Percentiles rank a stretch among this genome's conserved stretches.
Conservation (phyloP, 2,113 vertebrate genomes). For the Erinaceus europaeus region DNA sequence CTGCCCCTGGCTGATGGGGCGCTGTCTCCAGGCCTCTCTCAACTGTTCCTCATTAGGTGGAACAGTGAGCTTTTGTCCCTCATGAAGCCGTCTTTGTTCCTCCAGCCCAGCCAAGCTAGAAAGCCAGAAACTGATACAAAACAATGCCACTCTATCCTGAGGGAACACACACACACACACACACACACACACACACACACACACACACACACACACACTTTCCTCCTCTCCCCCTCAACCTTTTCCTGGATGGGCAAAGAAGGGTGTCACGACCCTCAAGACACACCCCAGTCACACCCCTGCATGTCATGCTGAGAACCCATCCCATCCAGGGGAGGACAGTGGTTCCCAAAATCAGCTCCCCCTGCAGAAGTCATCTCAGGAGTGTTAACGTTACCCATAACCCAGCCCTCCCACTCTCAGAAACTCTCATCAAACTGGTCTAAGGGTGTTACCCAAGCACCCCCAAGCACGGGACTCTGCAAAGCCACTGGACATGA, state of each 20-base stretch:
- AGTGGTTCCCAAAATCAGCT: neutral
- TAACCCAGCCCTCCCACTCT: neutral
- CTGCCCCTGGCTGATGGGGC: conserved; percentile 72
- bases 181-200: too few relatives aligned
- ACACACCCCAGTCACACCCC: neutral
- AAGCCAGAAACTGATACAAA: conserved; percentile 85
- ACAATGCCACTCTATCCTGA: conserved; percentile 84
- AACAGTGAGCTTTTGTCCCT: conserved; percentile 86
- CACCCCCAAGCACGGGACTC: neutral
- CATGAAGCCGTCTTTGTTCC: conserved; percentile 88
- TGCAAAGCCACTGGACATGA: neutral
- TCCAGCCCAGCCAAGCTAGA: conserved; percentile 68
- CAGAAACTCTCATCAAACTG: neutral
- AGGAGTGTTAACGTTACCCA: neutral
- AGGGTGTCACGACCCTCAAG: neutral
- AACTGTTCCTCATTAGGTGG: conserved; percentile 89
- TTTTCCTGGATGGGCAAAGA: neutral
- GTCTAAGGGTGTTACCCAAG: neutral
- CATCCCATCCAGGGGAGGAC: neutral
- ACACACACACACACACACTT: too few relatives aligned
- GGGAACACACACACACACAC: too few relatives aligned
- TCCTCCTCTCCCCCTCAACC: conserved; percentile 5
- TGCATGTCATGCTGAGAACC: neutral
- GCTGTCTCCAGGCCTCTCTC: conserved; percentile 88
- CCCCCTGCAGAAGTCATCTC: neutral